A percentile compares a stretch with the other conserved stretches of the same genome.
Evolutionary conservation across 2,113 vertebrate genomes (phyloP).

Genomic region (Canis aureus): DNA sequence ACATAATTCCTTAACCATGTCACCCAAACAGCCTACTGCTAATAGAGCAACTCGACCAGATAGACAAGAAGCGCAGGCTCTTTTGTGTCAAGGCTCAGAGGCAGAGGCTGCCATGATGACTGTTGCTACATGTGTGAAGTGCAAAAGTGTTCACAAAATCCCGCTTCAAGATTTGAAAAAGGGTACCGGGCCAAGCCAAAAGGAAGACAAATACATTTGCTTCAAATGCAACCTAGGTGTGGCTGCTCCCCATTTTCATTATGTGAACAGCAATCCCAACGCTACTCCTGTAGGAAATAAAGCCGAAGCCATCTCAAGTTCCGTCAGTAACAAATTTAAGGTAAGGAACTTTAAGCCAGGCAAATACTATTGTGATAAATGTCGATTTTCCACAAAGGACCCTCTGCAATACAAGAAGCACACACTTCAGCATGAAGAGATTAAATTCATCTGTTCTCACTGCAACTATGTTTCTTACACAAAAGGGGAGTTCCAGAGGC

Average conservation of each 20-base stretch:
- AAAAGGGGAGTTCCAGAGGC: slow-evolving; percentile 93
- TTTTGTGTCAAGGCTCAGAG: slow-evolving; percentile 83
- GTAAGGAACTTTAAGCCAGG: slow-evolving; percentile 86
- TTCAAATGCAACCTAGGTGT: slow-evolving; percentile 80
- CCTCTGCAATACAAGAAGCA: slow-evolving; percentile 90
- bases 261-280: slow-evolving; percentile 74
- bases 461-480: slow-evolving; percentile 93
- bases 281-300: slow-evolving; percentile 68
- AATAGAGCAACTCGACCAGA: slow-evolving; percentile 78
- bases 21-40: slow-evolving; percentile 81
- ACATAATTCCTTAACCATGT: slow-evolving; percentile 83
- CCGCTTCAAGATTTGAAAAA: slow-evolving; percentile 79
- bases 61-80: slow-evolving; percentile 59
- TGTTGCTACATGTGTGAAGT: slow-evolving; percentile 83
- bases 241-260: slow-evolving; percentile 74
- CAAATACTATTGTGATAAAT: slow-evolving; percentile 92
- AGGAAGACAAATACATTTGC: slow-evolving; percentile 83
- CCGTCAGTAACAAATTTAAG: slow-evolving; percentile 82
- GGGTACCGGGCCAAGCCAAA: slow-evolving; percentile 68
- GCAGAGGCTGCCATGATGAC: slow-evolving; percentile 80
- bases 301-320: slow-evolving; percentile 30
- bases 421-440: slow-evolving; percentile 89
- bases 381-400: slow-evolving; percentile 92
- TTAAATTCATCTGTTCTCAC: slow-evolving; percentile 91
- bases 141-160: slow-evolving; percentile 82